Percentiles rank a stretch among this genome's conserved stretches.
These are phyloP conservation scores for Liparis tanakae DNA, from an alignment of 2,797 vertebrate species.

Conservation along the genomic window DNA sequence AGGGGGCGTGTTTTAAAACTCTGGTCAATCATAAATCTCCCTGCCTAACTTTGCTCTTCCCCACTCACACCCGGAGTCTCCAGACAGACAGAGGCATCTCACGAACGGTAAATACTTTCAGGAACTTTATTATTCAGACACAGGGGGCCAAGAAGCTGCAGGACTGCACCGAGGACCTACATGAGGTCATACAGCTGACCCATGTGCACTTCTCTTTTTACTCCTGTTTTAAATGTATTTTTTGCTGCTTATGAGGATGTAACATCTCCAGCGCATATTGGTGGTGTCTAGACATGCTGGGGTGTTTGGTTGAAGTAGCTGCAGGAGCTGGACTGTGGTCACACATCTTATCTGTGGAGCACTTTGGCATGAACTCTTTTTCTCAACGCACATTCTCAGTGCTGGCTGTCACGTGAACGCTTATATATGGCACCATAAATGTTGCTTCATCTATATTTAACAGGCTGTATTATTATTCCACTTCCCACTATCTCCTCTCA, in stretches of 20 bases:
- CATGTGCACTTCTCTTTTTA: not conserved
- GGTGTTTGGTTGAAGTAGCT: not conserved
- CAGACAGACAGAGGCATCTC: constrained; percentile 73
- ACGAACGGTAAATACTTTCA: constrained; percentile 79
- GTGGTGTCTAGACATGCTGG: not conserved
- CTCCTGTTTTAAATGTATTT: not conserved
- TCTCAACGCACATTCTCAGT: not conserved
- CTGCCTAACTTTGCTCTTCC: constrained; percentile 35
- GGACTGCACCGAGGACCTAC: constrained; percentile 6
- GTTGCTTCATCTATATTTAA: constrained; percentile 2
- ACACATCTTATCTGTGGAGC: constrained; percentile 18
- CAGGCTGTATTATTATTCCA: not conserved
- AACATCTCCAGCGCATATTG: not conserved
- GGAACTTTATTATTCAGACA: fast-evolving
- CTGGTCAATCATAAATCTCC: constrained; percentile 68
- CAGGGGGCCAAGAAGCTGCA: not conserved
- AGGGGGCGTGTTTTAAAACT: constrained; percentile 66
- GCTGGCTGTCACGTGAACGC: not conserved
- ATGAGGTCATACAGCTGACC: not conserved
- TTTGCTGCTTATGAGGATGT: not conserved
- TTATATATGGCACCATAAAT: constrained; percentile 27
- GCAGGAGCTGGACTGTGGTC: not conserved
- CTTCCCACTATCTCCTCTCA: not conserved
- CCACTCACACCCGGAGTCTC: constrained; percentile 81
- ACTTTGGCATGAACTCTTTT: not conserved